Percentiles rank a stretch among this genome's conserved stretches.
Evolutionary conservation across 2,113 vertebrate genomes (phyloP).

Genomic region (Hirundichthys speculiger): DNA sequence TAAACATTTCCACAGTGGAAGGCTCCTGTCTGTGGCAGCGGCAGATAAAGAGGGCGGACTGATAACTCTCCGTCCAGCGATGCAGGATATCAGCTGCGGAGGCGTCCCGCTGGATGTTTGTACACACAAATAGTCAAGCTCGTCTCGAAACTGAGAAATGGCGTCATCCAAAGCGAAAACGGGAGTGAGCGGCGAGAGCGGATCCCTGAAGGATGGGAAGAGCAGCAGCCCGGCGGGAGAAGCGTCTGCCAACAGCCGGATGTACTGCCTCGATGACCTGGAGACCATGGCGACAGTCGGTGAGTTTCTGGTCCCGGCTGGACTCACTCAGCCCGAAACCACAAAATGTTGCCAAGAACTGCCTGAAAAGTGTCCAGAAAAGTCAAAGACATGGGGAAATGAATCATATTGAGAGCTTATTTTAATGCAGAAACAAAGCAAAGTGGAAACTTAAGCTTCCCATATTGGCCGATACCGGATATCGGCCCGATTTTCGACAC

Average conservation of each 20-base stretch:
- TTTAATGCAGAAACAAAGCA: too few relatives aligned
- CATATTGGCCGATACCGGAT: too few relatives aligned
- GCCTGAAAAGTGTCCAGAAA: too few relatives aligned
- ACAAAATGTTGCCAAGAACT: too few relatives aligned
- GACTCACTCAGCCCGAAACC: too few relatives aligned
- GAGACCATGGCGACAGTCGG: conserved; percentile 90
- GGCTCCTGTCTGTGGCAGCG: neutral
- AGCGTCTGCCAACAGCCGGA: conserved; percentile 51
- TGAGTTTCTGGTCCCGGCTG: conserved; percentile 76
- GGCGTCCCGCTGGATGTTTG: neutral
- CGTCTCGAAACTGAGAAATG: conserved; percentile 55
- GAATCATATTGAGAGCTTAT: too few relatives aligned
- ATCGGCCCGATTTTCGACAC: too few relatives aligned
- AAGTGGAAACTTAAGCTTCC: too few relatives aligned
- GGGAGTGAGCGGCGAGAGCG: conserved; percentile 66
- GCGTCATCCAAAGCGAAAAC: conserved; percentile 76
- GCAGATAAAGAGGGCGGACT: neutral
- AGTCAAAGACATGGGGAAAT: too few relatives aligned
- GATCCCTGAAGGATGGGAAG: conserved; percentile 66
- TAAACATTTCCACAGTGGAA: neutral
- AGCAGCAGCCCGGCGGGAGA: conserved; percentile 56
- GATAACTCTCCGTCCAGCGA: conserved; percentile 14
- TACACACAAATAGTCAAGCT: neutral
- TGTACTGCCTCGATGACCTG: conserved; percentile 84
- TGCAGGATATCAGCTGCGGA: conserved; percentile 7